Conservation (phyloP, 2,113 vertebrate species). For the Pao palembangensis region DNA sequence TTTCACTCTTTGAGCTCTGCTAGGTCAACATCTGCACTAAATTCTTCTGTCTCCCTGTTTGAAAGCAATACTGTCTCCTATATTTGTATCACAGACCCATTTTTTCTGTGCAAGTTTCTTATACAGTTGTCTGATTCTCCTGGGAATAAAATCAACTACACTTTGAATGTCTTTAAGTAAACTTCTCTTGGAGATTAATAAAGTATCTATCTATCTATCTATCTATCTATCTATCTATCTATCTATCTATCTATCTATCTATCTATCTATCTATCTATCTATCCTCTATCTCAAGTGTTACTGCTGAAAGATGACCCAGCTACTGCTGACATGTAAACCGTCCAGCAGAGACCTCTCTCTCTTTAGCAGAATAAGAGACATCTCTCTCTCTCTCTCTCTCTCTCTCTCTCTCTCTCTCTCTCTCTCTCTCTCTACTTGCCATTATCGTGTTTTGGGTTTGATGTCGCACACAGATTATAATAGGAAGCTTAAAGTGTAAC, state of each 20-base stretch:
- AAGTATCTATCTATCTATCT: too few relatives aligned
- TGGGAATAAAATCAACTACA: slow-evolving; percentile 36
- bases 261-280: too few relatives aligned
- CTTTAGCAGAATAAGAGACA: too few relatives aligned
- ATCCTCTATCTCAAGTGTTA: too few relatives aligned
- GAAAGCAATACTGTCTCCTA: too few relatives aligned
- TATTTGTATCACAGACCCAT: slow-evolving; percentile 3
- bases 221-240: too few relatives aligned
- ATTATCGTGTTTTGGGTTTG: not conserved
- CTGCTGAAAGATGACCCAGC: slow-evolving; percentile 1
- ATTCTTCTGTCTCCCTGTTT: too few relatives aligned
- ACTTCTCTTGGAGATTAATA: too few relatives aligned
- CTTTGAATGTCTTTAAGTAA: too few relatives aligned
- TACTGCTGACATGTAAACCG: not conserved
- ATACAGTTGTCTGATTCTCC: not conserved
- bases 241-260: too few relatives aligned
- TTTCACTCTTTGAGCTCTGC: slow-evolving; percentile 38
- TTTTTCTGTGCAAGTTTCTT: slow-evolving; percentile 2
- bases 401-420: slow-evolving; percentile 12
- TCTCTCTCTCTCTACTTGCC: slow-evolving; percentile 15
- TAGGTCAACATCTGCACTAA: slow-evolving; percentile 28
- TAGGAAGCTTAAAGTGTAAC: too few relatives aligned
- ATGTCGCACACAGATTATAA: too few relatives aligned
- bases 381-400: slow-evolving; percentile 2
- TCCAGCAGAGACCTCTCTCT: slow-evolving; percentile 7